Conservation (phyloP, 37 sponge, comb jelly and placozoan species). For the Cliona cf. orientalis region DNA sequence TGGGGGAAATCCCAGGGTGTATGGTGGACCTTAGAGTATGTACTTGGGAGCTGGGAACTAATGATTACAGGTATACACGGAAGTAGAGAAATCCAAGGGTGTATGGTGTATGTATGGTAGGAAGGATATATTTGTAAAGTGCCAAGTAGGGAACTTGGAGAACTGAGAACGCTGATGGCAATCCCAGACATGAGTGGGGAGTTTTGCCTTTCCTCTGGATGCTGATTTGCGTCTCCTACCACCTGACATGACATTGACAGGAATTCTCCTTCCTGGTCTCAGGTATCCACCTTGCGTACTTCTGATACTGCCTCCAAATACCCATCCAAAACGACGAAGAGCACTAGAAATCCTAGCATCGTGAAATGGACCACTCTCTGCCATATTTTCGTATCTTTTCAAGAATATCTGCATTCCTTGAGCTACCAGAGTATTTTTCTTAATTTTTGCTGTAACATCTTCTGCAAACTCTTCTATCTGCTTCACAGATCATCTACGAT, state of each 20-base stretch:
- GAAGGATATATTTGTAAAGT: too few relatives aligned
- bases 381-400: slow-evolving; percentile 6
- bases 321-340: slow-evolving; percentile 32
- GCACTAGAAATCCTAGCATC: slow-evolving; percentile 15
- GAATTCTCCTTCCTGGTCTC: slow-evolving; percentile 9
- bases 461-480: not conserved
- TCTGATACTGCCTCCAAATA: slow-evolving; percentile 6
- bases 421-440: not conserved
- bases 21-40: too few relatives aligned
- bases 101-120: too few relatives aligned
- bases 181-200: too few relatives aligned
- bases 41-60: too few relatives aligned
- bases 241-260: not conserved
- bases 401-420: slow-evolving; percentile 15
- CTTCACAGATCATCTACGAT: not conserved
- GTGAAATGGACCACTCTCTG: not conserved
- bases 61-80: too few relatives aligned
- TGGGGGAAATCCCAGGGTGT: too few relatives aligned
- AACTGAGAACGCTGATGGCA: too few relatives aligned
- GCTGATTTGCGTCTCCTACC: not conserved
- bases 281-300: slow-evolving; percentile 18
- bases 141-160: too few relatives aligned
- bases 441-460: not conserved
- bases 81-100: too few relatives aligned
- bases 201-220: slow-evolving; percentile 18